Evolutionary conservation across 1,140 invertebrate species (phyloP).

Genomic region (Aethina tumida): DNA sequence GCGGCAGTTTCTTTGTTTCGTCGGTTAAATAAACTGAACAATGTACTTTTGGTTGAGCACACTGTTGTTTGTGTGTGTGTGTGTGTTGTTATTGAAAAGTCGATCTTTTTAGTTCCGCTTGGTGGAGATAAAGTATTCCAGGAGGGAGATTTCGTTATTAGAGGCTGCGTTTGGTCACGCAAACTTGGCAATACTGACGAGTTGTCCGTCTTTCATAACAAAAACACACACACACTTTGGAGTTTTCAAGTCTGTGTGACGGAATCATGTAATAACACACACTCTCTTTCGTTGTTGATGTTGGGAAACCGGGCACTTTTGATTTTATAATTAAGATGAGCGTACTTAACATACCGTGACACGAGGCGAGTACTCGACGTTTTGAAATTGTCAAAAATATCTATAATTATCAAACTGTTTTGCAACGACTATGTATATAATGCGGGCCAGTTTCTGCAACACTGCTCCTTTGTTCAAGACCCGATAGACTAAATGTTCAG

Average conservation of each 20-base stretch:
- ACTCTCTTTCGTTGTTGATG: slow-evolving; percentile 1
- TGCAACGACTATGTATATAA: too few species aligned
- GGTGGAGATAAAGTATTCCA: slow-evolving; percentile 10
- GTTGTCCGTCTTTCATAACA: slow-evolving; percentile 5
- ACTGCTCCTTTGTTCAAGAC: too few species aligned
- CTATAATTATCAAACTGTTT: too few species aligned
- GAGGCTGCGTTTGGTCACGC: slow-evolving; percentile 4
- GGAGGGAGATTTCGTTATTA: slow-evolving; percentile 12
- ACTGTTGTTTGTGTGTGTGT: too few species aligned
- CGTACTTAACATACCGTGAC: too few species aligned
- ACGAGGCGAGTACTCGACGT: too few species aligned
- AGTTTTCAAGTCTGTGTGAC: slow-evolving; percentile 2
- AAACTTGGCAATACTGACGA: slow-evolving; percentile 4
- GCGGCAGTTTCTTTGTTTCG: not conserved
- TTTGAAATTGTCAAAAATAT: too few species aligned
- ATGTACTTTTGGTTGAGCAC: not conserved
- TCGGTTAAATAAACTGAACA: not conserved
- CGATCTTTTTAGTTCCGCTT: slow-evolving; percentile 9
- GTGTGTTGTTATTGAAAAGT: too few species aligned
- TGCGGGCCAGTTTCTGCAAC: too few species aligned
- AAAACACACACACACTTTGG: not conserved
- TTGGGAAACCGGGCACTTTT: slow-evolving; percentile 8
- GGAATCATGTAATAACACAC: not conserved
- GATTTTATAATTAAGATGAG: slow-evolving; percentile 1
- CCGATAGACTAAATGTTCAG: too few species aligned